Evolutionary conservation across 2,113 vertebrate species (phyloP), one percentile per base, ranked within the genome.

Genomic region (Lasiurus borealis): DNA sequence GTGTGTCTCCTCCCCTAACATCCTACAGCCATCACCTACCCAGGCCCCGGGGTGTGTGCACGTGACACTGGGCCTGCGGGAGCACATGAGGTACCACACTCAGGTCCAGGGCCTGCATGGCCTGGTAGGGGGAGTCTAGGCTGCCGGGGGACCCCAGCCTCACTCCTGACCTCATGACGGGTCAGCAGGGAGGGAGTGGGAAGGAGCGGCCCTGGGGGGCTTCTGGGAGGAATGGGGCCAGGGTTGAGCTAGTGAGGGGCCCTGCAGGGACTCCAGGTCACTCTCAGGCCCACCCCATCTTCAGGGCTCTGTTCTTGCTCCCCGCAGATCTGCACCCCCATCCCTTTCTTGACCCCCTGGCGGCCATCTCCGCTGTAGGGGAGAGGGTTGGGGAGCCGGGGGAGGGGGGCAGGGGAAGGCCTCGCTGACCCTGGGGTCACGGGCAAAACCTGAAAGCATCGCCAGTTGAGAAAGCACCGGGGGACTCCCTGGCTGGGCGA

Each of bases 21-120:
- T 14, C 40, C 27, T 36, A n/a, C 1, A 31, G 48, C 64, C 44
- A 18, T n/a, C 8, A 2, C 50, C 15, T 18, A 9, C 54, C 15
- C 21, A 12, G 73, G 54, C 21, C 25, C 46, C 0, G 0, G 23
- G 4, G 27, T 0, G 23, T 6, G 27, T 6, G 18, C 16, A 31
- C 59, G 31, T 3, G 18, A 44, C 5, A 36, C 13, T 0, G 16
- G 36, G 44, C 59, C 25, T 62, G 25, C 11, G 59, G 21, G 5
- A 21, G 19, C 18, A 54, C 34, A 25, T 25, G 66, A 68, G 40
- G 44, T 18, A 11, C 68, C 68, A 78, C 34, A 15, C 5, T n/a
- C 29, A 25, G 64, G n/a, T 4, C 46, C 3, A 0, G 4, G 19
- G 0, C 25, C 40, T 62, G 54, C 44, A 40, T 40, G 40, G 40